A percentile compares a stretch with the other conserved stretches of the same genome.
Evolutionary conservation across 2,113 vertebrate species (phyloP).

Genomic region (Tetrao urogallus): DNA sequence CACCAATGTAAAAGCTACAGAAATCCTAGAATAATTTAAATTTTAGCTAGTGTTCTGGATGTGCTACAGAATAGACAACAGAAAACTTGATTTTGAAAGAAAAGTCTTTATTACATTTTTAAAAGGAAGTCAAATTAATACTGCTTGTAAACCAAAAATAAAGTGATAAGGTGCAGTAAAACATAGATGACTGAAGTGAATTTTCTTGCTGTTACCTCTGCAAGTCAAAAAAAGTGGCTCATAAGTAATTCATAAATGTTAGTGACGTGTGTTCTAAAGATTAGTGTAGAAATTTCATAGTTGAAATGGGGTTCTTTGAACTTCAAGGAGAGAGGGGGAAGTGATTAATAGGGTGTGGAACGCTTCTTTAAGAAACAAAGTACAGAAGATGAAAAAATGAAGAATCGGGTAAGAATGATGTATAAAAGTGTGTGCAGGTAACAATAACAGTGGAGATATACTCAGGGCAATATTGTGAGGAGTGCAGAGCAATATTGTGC

Average conservation of each 20-base stretch:
- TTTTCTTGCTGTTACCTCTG: not conserved
- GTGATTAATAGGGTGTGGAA: not conserved
- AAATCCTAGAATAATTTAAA: not conserved
- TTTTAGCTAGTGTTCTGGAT: not conserved
- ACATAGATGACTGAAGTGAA: not conserved
- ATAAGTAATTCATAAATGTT: not conserved
- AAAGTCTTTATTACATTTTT: not conserved
- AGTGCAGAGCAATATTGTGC: not conserved
- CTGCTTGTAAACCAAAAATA: not conserved
- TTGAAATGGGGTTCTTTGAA: not conserved
- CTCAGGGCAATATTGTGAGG: not conserved
- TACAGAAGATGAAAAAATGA: not conserved
- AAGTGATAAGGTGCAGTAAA: not conserved
- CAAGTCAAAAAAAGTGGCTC: not conserved
- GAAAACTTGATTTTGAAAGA: not conserved
- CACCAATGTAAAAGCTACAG: not conserved
- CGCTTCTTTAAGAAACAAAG: not conserved
- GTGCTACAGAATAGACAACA: not conserved
- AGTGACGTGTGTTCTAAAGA: not conserved
- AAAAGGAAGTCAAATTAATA: not conserved
- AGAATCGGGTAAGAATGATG: not conserved
- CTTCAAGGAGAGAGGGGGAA: not conserved
- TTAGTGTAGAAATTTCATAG: not conserved
- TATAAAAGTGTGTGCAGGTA: not conserved
- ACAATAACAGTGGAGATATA: not conserved